A percentile compares a stretch with the other conserved stretches of the same genome.
Conservation (phyloP, 2,888 invertebrate species). For the Anthophora plumipes region DNA sequence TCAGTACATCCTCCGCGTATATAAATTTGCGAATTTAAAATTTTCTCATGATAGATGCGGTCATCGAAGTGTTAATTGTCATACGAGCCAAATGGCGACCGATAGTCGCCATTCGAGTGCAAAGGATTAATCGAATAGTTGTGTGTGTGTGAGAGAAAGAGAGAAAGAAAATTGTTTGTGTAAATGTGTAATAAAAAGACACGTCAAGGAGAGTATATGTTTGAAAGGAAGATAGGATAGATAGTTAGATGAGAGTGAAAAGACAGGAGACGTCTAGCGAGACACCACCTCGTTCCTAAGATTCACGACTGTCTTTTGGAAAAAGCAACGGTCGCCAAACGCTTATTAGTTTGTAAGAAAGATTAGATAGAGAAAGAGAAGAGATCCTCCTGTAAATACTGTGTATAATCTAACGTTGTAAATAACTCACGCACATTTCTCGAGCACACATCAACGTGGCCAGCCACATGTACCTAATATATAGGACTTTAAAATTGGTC, state of each 20-base stretch:
- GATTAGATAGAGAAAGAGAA: too few relatives aligned
- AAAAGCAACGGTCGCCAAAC: slow-evolving; percentile 80
- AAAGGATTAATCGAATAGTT: too few relatives aligned
- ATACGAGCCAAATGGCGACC: too few relatives aligned
- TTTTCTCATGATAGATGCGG: too few relatives aligned
- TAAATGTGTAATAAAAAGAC: not conserved
- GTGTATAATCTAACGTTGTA: slow-evolving; percentile 81
- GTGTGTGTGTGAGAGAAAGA: slow-evolving; percentile 24
- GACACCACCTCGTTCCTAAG: slow-evolving; percentile 80
- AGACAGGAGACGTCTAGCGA: slow-evolving; percentile 50
- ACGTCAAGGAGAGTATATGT: slow-evolving; percentile 1
- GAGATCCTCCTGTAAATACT: slow-evolving; percentile 81
- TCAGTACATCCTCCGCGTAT: too few relatives aligned
- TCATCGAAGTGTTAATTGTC: too few relatives aligned
- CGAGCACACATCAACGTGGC: slow-evolving; percentile 65
- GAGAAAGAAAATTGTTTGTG: not conserved
- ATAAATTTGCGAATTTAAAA: too few relatives aligned
- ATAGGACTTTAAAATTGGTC: slow-evolving; percentile 17
- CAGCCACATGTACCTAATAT: slow-evolving; percentile 46
- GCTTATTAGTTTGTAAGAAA: slow-evolving; percentile 82
- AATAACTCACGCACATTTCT: slow-evolving; percentile 73
- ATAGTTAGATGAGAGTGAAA: slow-evolving; percentile 18
- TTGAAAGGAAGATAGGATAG: not conserved
- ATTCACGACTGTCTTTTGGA: slow-evolving; percentile 75
- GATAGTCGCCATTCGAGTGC: too few relatives aligned